Conservation (phyloP, 2,797 vertebrate species). For the Rhinatrema bivittatum region DNA sequence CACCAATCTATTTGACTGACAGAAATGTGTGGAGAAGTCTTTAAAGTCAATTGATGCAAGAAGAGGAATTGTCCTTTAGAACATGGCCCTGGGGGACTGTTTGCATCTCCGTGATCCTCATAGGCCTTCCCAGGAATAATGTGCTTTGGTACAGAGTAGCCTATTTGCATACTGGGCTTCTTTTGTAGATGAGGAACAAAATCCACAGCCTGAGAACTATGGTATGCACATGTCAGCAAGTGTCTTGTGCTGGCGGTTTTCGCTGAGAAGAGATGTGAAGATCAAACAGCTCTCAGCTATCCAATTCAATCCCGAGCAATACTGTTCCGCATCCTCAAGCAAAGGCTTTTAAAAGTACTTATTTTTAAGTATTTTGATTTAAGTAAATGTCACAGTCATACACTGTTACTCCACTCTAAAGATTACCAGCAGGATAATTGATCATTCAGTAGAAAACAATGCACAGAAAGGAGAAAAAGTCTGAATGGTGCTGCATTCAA, state of each 20-base stretch:
- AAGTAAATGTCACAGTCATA: background rate
- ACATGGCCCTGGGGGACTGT: too few species aligned
- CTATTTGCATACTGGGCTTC: background rate
- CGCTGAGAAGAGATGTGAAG: too few species aligned
- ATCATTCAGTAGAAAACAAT: too few species aligned
- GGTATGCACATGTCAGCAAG: rapidly evolving
- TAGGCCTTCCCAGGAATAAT: background rate
- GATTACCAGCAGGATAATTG: background rate
- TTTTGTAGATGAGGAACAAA: background rate
- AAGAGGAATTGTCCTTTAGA: too few species aligned
- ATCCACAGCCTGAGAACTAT: background rate
- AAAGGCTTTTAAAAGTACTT: background rate
- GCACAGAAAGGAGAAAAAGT: too few species aligned
- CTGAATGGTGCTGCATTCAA: too few species aligned
- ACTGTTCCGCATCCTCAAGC: background rate
- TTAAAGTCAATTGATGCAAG: too few species aligned
- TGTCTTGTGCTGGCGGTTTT: background rate
- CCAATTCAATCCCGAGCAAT: background rate
- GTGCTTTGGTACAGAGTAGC: background rate
- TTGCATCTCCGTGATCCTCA: too few species aligned
- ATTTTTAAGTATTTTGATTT: background rate
- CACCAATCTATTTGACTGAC: too few species aligned
- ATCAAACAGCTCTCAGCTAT: background rate
- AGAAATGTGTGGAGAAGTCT: too few species aligned
- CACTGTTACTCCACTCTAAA: background rate